Evolutionary conservation across 2,797 vertebrate genomes (phyloP).

Genomic region (Enteromius mattozi): DNA sequence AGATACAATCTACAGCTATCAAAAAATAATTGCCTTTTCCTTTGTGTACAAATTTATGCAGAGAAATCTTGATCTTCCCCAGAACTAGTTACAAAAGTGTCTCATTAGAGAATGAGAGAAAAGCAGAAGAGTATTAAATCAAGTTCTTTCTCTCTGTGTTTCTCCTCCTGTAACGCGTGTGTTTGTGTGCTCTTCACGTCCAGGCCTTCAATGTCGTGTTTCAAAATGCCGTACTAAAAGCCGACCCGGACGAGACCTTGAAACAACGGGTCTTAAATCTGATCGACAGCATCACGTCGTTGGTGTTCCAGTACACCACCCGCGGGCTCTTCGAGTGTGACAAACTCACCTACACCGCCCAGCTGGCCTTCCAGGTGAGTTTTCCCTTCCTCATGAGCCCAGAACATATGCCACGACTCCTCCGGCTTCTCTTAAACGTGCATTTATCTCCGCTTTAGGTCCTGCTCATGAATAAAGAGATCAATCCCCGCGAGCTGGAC

Average conservation of each 20-base stretch:
- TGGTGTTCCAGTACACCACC: constrained; percentile 90
- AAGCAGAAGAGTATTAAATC: not conserved
- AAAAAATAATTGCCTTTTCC: constrained; percentile 55
- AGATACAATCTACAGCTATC: constrained; percentile 52
- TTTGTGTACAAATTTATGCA: constrained; percentile 49
- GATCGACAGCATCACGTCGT: constrained; percentile 92
- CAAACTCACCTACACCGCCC: constrained; percentile 84
- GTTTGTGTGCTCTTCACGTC: not conserved
- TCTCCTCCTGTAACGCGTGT: not conserved
- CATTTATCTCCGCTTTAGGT: constrained; percentile 56
- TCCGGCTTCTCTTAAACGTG: not conserved
- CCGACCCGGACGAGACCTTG: constrained; percentile 79
- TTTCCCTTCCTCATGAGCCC: constrained; percentile 68
- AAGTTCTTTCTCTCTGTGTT: not conserved
- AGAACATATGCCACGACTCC: not conserved
- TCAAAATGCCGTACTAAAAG: constrained; percentile 88
- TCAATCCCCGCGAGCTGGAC: constrained; percentile 84
- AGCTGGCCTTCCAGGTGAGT: constrained; percentile 87
- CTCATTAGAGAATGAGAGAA: constrained; percentile 35
- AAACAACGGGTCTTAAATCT: constrained; percentile 83
- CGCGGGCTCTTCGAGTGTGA: constrained; percentile 94
- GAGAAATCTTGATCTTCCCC: constrained; percentile 28
- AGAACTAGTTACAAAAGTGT: constrained; percentile 37
- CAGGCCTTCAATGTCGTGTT: constrained; percentile 93
- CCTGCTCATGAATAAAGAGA: constrained; percentile 89